These are phyloP conservation scores for Pollachius pollachius DNA, from an alignment of 2,113 vertebrate genomes.

Conservation along the genomic window DNA sequence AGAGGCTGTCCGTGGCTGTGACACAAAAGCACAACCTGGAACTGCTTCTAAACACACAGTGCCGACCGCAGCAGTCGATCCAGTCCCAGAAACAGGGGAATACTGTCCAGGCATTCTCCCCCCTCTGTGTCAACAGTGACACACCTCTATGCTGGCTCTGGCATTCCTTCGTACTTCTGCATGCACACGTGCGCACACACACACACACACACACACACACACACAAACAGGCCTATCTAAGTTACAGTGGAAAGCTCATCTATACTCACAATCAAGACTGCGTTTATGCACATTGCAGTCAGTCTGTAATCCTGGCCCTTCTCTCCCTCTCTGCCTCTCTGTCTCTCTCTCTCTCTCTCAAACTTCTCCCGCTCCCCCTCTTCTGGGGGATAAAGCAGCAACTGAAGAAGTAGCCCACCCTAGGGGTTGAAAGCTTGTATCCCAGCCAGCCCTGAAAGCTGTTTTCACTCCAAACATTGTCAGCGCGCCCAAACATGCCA, in stretches of 20 bases:
- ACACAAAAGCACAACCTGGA: slow-evolving; percentile 61
- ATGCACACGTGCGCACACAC: not conserved
- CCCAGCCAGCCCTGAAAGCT: slow-evolving; percentile 74
- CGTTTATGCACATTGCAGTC: slow-evolving; percentile 46
- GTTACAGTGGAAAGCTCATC: slow-evolving; percentile 38
- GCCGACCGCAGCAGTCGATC: slow-evolving; percentile 60
- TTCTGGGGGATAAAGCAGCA: slow-evolving; percentile 66
- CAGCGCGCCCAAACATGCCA: slow-evolving; percentile 73
- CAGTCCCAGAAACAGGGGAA: slow-evolving; percentile 53
- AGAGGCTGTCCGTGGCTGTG: slow-evolving; percentile 38
- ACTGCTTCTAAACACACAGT: slow-evolving; percentile 54
- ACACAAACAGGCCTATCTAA: not conserved
- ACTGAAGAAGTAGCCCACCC: slow-evolving; percentile 76
- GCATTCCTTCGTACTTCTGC: slow-evolving; percentile 9
- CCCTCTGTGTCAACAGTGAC: slow-evolving; percentile 64
- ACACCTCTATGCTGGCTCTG: slow-evolving; percentile 52
- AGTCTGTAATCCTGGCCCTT: slow-evolving; percentile 48
- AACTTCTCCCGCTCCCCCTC: slow-evolving; percentile 43
- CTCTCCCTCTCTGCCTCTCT: slow-evolving; percentile 34
- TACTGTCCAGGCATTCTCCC: slow-evolving; percentile 59
- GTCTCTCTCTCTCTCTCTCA: slow-evolving; percentile 39
- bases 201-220: slow-evolving; percentile 30
- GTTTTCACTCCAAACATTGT: slow-evolving; percentile 78
- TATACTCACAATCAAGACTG: slow-evolving; percentile 34
- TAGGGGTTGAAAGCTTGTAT: slow-evolving; percentile 75